These are phyloP conservation scores for Stenchaetothrips biformis DNA, from an alignment of 2,888 invertebrate genomes.

Conservation along the genomic window DNA sequence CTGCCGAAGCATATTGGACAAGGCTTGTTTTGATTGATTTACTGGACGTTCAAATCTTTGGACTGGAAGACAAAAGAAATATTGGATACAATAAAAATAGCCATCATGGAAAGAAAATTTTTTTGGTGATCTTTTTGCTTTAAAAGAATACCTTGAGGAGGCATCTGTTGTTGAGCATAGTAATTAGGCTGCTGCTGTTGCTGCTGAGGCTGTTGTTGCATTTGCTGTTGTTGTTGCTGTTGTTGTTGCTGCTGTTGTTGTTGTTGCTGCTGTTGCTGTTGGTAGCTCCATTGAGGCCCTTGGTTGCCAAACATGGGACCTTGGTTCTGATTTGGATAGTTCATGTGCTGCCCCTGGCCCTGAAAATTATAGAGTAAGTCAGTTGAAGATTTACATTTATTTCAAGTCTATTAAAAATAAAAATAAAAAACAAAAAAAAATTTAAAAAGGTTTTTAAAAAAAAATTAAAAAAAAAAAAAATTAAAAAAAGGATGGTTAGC, in stretches of 20 bases:
- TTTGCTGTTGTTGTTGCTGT: conserved; percentile 45
- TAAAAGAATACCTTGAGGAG: conserved; percentile 37
- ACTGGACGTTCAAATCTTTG: conserved; percentile 49
- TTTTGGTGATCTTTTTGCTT: background rate
- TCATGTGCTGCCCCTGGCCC: conserved; percentile 43
- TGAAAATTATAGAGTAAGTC: background rate
- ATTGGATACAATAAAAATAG: conserved; percentile 1
- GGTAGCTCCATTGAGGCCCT: conserved; percentile 41
- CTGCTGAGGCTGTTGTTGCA: conserved; percentile 38
- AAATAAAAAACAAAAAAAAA: background rate
- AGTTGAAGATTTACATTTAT: too few species aligned
- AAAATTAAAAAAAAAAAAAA: background rate
- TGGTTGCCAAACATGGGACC: conserved; percentile 33
- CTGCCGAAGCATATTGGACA: conserved; percentile 77
- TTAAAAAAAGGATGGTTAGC: background rate
- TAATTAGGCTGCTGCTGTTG: conserved; percentile 39
- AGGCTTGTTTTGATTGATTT: conserved; percentile 75
- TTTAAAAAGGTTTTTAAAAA: background rate
- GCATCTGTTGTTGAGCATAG: conserved; percentile 44
- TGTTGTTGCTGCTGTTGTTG: conserved; percentile 50
- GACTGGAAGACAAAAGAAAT: conserved; percentile 24
- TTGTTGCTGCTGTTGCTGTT: conserved; percentile 46
- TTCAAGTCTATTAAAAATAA: too few species aligned
- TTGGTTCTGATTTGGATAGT: conserved; percentile 43
- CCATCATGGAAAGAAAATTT: background rate